Conservation (phyloP, 2,797 vertebrate species). For the Intellagama lesueurii region DNA sequence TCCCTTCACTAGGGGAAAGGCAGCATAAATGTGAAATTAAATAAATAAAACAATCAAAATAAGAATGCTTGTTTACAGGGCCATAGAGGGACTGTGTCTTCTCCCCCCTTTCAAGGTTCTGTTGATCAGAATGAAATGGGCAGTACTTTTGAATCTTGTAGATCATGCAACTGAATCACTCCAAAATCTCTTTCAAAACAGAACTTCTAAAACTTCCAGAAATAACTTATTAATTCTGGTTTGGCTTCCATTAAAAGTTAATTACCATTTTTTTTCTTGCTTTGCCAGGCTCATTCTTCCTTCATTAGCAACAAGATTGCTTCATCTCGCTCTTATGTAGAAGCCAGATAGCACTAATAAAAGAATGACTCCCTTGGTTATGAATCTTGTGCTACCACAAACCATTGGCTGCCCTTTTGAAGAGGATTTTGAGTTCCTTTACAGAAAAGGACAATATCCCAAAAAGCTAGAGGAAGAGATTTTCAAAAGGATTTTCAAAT, state of each 20-base stretch:
- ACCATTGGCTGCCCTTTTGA: slow-evolving; percentile 31
- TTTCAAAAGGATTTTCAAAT: background rate
- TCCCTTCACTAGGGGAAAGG: no score
- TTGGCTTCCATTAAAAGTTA: slow-evolving; percentile 43
- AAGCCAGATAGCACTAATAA: slow-evolving; percentile 53
- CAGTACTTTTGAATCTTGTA: background rate
- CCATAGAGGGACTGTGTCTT: no score
- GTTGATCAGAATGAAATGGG: slow-evolving; percentile 7
- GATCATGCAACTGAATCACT: slow-evolving; percentile 4
- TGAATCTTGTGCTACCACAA: slow-evolving; percentile 36
- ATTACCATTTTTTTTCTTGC: slow-evolving; percentile 4
- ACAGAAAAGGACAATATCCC: background rate
- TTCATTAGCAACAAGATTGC: slow-evolving; percentile 29
- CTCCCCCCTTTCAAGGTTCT: slow-evolving; percentile 10
- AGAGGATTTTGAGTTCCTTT: background rate
- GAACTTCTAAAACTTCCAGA: slow-evolving; percentile 26
- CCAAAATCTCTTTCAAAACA: slow-evolving; percentile 32
- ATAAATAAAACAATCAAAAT: no score
- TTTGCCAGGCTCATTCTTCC: slow-evolving; percentile 35
- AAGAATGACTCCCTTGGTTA: slow-evolving; percentile 39
- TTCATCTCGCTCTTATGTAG: slow-evolving; percentile 30
- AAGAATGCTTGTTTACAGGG: no score
- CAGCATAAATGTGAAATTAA: no score
- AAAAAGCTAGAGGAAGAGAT: background rate
- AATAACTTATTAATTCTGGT: slow-evolving; percentile 34